Base-by-base conservation (phyloP, 2,888 invertebrate genomes). In the Xanthorhoe spadicearia region DNA sequence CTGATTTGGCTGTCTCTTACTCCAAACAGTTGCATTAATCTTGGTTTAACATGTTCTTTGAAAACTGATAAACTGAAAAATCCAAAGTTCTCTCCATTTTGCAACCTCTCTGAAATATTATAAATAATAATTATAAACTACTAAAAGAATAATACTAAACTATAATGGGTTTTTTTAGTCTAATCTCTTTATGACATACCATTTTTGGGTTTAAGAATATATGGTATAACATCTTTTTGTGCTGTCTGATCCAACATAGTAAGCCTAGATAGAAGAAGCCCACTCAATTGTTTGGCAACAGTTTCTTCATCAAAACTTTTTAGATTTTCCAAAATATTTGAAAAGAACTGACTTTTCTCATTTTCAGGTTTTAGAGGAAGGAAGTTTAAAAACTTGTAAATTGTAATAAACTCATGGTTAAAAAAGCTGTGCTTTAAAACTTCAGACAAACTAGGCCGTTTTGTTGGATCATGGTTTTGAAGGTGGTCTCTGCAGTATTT, bases 181-280 rank as follows among this genome's bases (percentile, higher is more conserved):
- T n/a, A 13, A 8, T 17, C 48, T 55, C 46, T 15, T 17, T 43
- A 46, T 23, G 50, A 28, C 65, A 86, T 92, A 96, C 97, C 96
- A 87, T 94, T 93, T 89, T 94, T 94, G 10, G 97, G 96, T 74
- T 94, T 95, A 23, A 97, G 92, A 66, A 97, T 91, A 79, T 92
- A 94, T 50, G 97, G 97, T 72, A 97, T 89, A 19, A 96, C 93
- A 85, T 95, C 94, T 70, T 93, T 93, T 83, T 96, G 96, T 19
- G 98, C 98, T 49, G 96, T 96, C 76, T 94, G 92, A 85, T 98
- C 97, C 58, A 98, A 90, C 70, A 98, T 93, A 46, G 98, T 97
- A 91, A 98, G 95, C 77, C 98, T 94, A 0, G 97, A 97, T 10
- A 98, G 90, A 59, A 98, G 86, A 56, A 96, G 93, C 58, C 95